Percentiles rank a stretch among this genome's conserved stretches.
phyloP scores from a whole-genome alignment of 1,140 invertebrate genomes.

The Cydia pomonella region DNA sequence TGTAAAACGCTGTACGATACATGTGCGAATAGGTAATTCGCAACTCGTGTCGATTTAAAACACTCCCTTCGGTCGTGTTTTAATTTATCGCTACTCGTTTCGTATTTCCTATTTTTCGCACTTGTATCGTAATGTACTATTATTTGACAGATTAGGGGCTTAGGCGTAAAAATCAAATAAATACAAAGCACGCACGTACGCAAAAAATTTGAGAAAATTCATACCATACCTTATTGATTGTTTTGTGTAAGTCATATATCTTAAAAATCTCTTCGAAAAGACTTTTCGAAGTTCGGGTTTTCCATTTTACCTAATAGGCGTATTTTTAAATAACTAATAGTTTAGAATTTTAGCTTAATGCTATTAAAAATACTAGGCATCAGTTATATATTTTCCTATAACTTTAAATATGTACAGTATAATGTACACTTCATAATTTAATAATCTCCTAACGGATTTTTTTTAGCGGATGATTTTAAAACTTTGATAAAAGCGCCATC shows the following conservation, averaged over 20 bases:
- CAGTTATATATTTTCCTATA: not conserved
- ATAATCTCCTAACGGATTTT: not conserved
- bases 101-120: no score
- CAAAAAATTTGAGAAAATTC: no score
- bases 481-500: not conserved
- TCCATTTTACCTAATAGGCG: not conserved
- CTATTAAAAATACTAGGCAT: not conserved
- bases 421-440: not conserved
- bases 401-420: conserved; percentile 4
- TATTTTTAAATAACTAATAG: not conserved
- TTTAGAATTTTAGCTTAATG: not conserved
- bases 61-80: no score
- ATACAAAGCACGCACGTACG: no score
- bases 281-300: not conserved
- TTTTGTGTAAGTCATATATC: not conserved
- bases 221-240: not conserved
- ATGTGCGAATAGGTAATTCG: no score
- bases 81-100: no score
- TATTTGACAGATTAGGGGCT: no score
- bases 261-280: not conserved
- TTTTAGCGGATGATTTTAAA: not conserved
- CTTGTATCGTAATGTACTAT: no score
- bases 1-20: no score
- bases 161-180: no score
- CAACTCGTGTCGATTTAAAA: no score